A percentile compares a stretch with the other conserved stretches of the same genome.
These are phyloP conservation scores for Caenorhabditis sp. DNA, from an alignment of 2,888 invertebrate genomes.

Conservation along the genomic window DNA sequence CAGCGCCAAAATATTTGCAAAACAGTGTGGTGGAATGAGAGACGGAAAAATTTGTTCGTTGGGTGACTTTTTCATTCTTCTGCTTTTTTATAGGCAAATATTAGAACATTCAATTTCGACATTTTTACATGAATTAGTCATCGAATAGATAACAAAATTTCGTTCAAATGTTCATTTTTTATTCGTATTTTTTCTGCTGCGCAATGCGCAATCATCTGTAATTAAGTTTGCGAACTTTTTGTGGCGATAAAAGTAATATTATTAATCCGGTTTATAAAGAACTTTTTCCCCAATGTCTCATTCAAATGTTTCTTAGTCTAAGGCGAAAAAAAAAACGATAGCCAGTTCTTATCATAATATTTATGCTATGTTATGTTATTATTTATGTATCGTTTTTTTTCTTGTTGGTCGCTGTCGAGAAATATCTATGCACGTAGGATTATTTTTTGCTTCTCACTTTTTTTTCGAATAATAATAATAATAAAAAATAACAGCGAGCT, in stretches of 20 bases:
- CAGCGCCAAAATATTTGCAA: background rate
- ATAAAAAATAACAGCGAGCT: no score
- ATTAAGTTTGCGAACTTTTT: background rate
- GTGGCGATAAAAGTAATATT: background rate
- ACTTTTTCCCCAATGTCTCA: no score
- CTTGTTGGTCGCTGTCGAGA: background rate
- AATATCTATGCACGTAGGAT: background rate
- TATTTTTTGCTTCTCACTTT: background rate
- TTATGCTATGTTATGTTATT: background rate
- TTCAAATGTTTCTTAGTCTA: background rate
- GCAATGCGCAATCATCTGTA: background rate
- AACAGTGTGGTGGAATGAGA: background rate
- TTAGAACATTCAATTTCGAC: no score
- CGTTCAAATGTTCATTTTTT: background rate
- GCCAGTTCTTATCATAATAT: slow-evolving; percentile 1
- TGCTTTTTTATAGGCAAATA: background rate
- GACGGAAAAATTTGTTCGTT: background rate
- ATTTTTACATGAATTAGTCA: no score
- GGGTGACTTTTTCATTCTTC: background rate
- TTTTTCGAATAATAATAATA: no score
- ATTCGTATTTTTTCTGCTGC: background rate
- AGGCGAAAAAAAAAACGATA: background rate
- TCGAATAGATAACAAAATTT: background rate
- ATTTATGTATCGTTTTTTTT: background rate
- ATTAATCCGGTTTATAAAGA: background rate